These are phyloP conservation scores for Xanthia togata DNA, from an alignment of 2,888 invertebrate species.

Conservation along the genomic window DNA sequence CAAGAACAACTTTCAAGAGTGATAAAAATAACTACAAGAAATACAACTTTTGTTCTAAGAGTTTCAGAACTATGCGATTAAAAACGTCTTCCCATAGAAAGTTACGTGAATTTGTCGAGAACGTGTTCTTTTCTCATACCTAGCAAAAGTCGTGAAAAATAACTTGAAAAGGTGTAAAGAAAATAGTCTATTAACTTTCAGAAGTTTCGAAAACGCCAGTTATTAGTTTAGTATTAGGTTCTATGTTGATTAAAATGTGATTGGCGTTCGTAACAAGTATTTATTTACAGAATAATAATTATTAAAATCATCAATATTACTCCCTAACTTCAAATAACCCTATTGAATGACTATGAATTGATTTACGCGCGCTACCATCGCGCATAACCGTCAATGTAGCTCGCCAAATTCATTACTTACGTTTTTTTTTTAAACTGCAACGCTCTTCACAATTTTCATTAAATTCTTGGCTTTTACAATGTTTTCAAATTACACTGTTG, in stretches of 20 bases:
- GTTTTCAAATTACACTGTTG: neutral
- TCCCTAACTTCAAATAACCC: no score
- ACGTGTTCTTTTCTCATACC: constrained; percentile 2
- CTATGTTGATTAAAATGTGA: no score
- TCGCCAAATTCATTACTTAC: neutral
- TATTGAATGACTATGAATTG: no score
- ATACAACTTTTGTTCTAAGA: constrained; percentile 26
- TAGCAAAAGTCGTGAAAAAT: constrained; percentile 4
- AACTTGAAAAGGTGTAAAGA: constrained; percentile 1
- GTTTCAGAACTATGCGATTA: constrained; percentile 36
- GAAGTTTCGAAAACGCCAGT: no score
- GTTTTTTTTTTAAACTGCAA: neutral
- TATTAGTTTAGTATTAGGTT: no score
- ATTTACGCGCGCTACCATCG: no score
- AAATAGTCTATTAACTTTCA: neutral
- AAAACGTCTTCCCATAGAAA: constrained; percentile 1
- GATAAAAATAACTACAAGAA: constrained; percentile 25
- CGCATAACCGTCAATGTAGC: neutral
- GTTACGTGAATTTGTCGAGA: constrained; percentile 20
- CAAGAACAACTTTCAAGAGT: neutral
- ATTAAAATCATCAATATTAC: no score
- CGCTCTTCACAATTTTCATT: no score
- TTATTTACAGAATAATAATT: no score
- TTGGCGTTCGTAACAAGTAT: no score
- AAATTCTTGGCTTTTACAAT: neutral